Percentiles rank a stretch among this genome's conserved stretches.
Conservation (phyloP, 2,113 vertebrate genomes). For the Archilochus colubris region DNA sequence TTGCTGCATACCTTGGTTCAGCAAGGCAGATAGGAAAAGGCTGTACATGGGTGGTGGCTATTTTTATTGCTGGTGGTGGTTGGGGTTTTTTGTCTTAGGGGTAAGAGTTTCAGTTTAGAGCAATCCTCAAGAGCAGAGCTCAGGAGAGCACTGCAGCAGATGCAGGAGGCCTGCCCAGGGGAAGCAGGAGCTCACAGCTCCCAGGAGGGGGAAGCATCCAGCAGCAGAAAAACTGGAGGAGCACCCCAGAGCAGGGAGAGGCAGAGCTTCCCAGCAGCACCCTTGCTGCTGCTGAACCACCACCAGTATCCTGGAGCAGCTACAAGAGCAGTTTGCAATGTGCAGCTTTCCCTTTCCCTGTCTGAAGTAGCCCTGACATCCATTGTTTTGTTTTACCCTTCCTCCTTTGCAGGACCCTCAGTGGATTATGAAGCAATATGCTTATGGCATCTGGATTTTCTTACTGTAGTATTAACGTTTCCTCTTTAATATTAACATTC, state of each 20-base stretch:
- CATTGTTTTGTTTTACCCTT: neutral
- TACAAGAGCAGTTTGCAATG: neutral
- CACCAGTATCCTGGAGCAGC: rapidly evolving
- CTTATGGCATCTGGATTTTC: constrained; percentile 13
- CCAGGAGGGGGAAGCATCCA: neutral
- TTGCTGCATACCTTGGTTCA: neutral
- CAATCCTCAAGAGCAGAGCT: neutral
- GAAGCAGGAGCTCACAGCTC: neutral
- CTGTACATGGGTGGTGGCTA: neutral
- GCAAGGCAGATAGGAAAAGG: neutral
- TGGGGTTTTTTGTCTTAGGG: neutral
- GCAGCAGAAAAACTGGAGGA: neutral
- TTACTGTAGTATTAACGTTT: constrained; percentile 12
- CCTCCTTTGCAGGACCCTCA: neutral
- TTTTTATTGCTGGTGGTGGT: too few species aligned
- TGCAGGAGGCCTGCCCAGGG: rapidly evolving
- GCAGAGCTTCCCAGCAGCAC: neutral
- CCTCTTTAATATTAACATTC: constrained; percentile 40
- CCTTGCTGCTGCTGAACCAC: rapidly evolving
- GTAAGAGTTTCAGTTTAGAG: neutral
- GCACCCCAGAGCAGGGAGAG: neutral
- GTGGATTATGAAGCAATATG: neutral
- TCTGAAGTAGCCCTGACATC: neutral
- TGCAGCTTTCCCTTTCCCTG: rapidly evolving
- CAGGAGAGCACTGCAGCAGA: neutral